Evolutionary conservation across 2,797 vertebrate species (phyloP), one percentile per base, ranked within the genome.

Genomic region (Paedocypris micromegethes): DNA sequence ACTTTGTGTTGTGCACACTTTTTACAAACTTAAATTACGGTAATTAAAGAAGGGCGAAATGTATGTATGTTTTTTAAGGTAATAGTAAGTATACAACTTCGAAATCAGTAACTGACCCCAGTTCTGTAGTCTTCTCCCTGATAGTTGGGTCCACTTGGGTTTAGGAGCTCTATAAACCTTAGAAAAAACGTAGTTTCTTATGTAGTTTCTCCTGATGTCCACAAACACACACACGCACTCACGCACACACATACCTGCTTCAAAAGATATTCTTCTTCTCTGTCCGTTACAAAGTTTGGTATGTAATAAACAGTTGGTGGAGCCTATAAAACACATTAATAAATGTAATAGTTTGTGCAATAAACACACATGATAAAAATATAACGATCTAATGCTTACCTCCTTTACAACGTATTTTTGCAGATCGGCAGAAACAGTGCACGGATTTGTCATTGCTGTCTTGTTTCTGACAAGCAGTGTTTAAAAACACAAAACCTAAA

Each of bases 141-240:
- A 93, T 9, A 97, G 84, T 77, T 95, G 94, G 1, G 93, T 97
- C 94, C 94, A 97, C 73, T 97, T 96, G 58, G 81, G 80, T 75
- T 90, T 96, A 23, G 94, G 93, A 43, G 92, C 89, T 71, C 84
- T 90, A 65, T 92, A 93, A 63, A 95, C 91, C 88, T 94, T 79
- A 64, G 23, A 23, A 23, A 23, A 23, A 23, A 23, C 23, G 23
- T 23, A 23, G 23, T 23, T 23, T 23, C 23, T 23, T 23, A 23
- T 23, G 23, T 23, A 23, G 23, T 23, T 23, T 23, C 23, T 23
- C 23, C 23, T 23, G 23, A 23, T 23, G 23, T 23, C 23, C 23
- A 23, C 23, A 23, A 23, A 23, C 23, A 23, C 23, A 23, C 23
- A 23, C 23, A 23, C 23, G n/a, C 23, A 23, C 23, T 1, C 23